Conservation (phyloP, 1,140 invertebrate genomes). For the Polypedilum pembai region DNA sequence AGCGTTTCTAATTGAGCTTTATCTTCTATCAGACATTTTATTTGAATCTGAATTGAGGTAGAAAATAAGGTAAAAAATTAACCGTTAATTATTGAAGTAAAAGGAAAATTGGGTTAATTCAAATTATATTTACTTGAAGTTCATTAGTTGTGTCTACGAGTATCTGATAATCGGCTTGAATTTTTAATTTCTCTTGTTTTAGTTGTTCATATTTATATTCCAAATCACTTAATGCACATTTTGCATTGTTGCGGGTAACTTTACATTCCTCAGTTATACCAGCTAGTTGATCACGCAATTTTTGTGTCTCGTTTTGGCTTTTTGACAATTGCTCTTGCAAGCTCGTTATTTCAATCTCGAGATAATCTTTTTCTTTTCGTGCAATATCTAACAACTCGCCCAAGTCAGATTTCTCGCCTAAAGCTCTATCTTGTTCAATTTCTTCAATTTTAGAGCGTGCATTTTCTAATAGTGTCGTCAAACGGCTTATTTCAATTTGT, state of each 20-base stretch:
- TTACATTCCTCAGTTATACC: constrained; percentile 71
- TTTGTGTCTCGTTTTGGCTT: constrained; percentile 65
- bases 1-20: constrained; percentile 61
- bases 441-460: constrained; percentile 65
- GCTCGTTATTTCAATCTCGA: constrained; percentile 61
- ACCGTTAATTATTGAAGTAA: not conserved
- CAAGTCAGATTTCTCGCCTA: constrained; percentile 56
- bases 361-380: constrained; percentile 58
- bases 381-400: constrained; percentile 65
- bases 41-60: constrained; percentile 42
- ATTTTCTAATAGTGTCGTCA: constrained; percentile 70
- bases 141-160: constrained; percentile 66
- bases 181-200: constrained; percentile 59
- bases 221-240: constrained; percentile 68
- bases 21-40: constrained; percentile 68
- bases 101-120: not conserved
- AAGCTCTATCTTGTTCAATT: constrained; percentile 51
- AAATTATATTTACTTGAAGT: constrained; percentile 50
- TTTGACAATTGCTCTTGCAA: constrained; percentile 69
- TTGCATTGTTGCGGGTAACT: constrained; percentile 72
- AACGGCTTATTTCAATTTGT: constrained; percentile 66
- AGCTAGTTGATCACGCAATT: constrained; percentile 62
- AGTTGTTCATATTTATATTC: constrained; percentile 68
- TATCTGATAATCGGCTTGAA: constrained; percentile 61
- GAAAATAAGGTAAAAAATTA: constrained; percentile 20